phyloP scores from a whole-genome alignment of 2,888 invertebrate species.

The Sericinus montela region DNA sequence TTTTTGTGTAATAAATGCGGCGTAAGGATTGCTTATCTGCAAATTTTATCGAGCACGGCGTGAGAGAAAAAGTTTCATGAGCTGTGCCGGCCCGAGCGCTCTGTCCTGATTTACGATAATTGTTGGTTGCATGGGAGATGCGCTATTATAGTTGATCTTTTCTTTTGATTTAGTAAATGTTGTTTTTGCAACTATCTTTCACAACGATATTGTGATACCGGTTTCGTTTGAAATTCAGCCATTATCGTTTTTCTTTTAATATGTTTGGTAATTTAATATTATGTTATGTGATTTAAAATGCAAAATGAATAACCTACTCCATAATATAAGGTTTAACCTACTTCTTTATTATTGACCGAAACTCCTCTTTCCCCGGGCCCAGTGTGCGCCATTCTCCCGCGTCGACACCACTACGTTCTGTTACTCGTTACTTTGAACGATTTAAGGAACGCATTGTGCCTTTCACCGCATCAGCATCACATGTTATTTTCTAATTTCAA shows the following conservation, averaged over 20 bases:
- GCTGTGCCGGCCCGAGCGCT: conserved; percentile 29
- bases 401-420: conserved; percentile 67
- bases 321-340: too few relatives aligned
- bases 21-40: conserved; percentile 7
- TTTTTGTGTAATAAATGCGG: not conserved
- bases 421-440: conserved; percentile 62
- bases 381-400: conserved; percentile 44
- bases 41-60: conserved; percentile 6
- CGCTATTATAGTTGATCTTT: conserved; percentile 38
- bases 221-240: conserved; percentile 12
- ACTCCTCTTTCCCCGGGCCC: conserved; percentile 44
- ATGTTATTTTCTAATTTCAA: conserved; percentile 50
- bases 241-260: too few relatives aligned
- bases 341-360: too few relatives aligned
- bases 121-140: conserved; percentile 35
- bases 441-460: conserved; percentile 70
- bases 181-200: conserved; percentile 22
- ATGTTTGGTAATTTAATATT: too few relatives aligned
- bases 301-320: too few relatives aligned
- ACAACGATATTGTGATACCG: conserved; percentile 13
- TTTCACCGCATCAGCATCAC: conserved; percentile 69
- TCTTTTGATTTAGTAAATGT: conserved; percentile 27
- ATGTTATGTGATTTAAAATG: too few relatives aligned
- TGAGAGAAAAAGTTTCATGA: conserved; percentile 27
- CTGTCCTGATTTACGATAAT: conserved; percentile 41